These are phyloP conservation scores for Decapterus maruadsi DNA, from an alignment of 2,797 vertebrate species.

Conservation along the genomic window DNA sequence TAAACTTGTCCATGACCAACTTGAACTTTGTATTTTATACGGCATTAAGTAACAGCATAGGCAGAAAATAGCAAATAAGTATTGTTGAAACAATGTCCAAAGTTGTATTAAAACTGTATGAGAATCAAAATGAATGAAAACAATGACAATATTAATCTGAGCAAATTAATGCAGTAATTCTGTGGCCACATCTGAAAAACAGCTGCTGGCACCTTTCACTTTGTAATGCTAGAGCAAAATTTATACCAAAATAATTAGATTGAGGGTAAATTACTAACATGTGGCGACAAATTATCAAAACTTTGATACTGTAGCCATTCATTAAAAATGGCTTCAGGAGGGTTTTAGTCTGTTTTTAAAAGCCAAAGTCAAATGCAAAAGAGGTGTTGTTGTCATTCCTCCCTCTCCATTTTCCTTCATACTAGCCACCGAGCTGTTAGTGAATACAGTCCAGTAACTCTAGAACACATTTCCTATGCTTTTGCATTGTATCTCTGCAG, in stretches of 20 bases:
- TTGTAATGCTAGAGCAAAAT: background rate
- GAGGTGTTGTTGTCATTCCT: background rate
- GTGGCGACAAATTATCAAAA: background rate
- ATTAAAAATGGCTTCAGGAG: background rate
- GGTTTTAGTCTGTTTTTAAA: background rate
- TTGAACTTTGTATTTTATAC: background rate
- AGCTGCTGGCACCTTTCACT: background rate
- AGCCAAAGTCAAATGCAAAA: background rate
- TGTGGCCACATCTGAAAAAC: background rate
- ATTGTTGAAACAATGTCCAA: background rate
- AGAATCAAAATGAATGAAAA: background rate
- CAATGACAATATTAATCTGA: background rate
- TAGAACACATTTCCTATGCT: background rate
- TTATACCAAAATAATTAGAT: background rate
- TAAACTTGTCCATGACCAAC: background rate
- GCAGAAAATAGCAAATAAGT: background rate
- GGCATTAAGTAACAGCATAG: background rate
- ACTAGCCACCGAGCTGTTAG: too few species aligned
- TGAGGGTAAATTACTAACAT: background rate
- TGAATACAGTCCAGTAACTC: too few species aligned
- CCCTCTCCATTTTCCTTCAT: background rate
- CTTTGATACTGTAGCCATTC: background rate
- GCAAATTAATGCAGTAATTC: background rate
- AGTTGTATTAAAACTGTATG: background rate
- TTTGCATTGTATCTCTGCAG: background rate